Evolutionary conservation across 2,113 vertebrate species (phyloP), one percentile per base, ranked within the genome.

Genomic region (Calidris pugnax): DNA sequence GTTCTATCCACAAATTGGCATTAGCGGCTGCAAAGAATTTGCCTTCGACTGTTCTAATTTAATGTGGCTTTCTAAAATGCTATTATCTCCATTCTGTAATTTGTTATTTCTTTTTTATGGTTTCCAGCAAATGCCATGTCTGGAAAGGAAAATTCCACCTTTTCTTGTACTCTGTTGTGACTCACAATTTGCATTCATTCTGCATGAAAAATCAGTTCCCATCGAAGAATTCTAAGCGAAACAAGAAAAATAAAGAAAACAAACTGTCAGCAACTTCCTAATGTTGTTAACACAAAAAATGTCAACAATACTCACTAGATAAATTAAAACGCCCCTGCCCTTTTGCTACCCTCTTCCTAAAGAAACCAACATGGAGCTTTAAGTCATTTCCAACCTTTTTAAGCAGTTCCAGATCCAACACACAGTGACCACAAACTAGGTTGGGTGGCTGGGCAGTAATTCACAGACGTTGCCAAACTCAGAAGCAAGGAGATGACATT

Each of bases 251-350:
- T 81, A 95, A 95, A 95, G 91, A 96, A n/a, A 83, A 87, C 87
- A 91, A 92, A 91, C 80, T 89, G 72, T 74, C 93, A 88, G 64
- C 33, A 72, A 74, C 59, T 77, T 95, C 95, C 91, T 96, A 89
- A 89, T 75, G 66, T 88, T 96, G 91, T 92, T 92, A 97, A 94
- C 81, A 79, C 57, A 89, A 89, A 93, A 94, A 97, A 95, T 83
- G 89, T 92, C 89, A 95, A 83, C 92, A 94, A 82, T 79, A 91
- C 59, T 91, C 81, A 73, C 67, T 55, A 95, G 71, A 95, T 87
- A 86, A 96, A 96, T 95, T 96, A 93, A 97, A 90, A 93, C 35
- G 83, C 88, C 75, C 80, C 81, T 95, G 93, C 73, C 92, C 85
- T 97, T 91, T 93, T 81, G 48, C 67, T 85, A 79, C 50, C 43